Conservation (phyloP, 2,888 invertebrate genomes). For the Agonum fuliginosum region DNA sequence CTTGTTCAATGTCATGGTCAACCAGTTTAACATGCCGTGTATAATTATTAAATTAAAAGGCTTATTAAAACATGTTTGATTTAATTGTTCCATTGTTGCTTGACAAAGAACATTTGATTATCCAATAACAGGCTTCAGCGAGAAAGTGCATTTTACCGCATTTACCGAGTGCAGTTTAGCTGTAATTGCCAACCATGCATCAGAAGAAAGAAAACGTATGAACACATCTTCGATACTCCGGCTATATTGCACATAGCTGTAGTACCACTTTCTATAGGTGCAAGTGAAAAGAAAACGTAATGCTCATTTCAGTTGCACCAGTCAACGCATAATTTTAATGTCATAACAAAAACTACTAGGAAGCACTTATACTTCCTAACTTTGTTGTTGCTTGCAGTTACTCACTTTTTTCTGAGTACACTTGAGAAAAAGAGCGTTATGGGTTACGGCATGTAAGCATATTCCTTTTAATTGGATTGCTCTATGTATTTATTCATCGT, state of each 20-base stretch:
- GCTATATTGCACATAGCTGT: conserved; percentile 22
- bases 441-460: not conserved
- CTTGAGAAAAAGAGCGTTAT: conserved; percentile 11
- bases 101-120: conserved; percentile 11
- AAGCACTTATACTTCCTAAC: conserved; percentile 49
- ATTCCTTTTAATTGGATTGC: conserved; percentile 3
- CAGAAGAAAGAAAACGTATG: conserved; percentile 30
- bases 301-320: conserved; percentile 19
- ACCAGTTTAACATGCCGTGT: too few relatives aligned
- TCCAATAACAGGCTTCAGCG: not conserved
- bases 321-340: conserved; percentile 53
- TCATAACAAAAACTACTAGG: conserved; percentile 50
- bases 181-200: conserved; percentile 41
- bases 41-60: too few relatives aligned
- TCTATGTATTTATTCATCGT: not conserved
- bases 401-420: conserved; percentile 7
- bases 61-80: too few relatives aligned
- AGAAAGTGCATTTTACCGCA: conserved; percentile 38
- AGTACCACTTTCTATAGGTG: conserved; percentile 33
- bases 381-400: conserved; percentile 19
- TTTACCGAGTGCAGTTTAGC: conserved; percentile 32
- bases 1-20: too few relatives aligned
- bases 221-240: conserved; percentile 19
- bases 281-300: conserved; percentile 50
- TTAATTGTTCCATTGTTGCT: conserved; percentile 28